Evolutionary conservation across 2,797 vertebrate species (phyloP).

Genomic region (Trematomus bernacchii): DNA sequence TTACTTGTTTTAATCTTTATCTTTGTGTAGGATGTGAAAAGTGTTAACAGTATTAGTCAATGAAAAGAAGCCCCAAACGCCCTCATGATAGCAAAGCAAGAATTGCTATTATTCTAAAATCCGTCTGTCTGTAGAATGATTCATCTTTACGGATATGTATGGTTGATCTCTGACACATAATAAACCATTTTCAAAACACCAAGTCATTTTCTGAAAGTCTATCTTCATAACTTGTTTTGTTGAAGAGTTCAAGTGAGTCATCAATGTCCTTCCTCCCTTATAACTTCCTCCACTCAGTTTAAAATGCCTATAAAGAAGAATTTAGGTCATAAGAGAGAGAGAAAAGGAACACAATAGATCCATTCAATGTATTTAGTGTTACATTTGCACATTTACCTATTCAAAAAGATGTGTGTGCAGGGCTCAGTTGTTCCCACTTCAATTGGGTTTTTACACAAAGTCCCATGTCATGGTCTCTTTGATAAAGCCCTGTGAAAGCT

Average conservation of each 20-base stretch:
- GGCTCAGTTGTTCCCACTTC: background rate
- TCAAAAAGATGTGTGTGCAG: background rate
- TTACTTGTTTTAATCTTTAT: background rate
- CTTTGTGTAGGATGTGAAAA: background rate
- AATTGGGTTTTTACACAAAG: background rate
- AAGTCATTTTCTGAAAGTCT: background rate
- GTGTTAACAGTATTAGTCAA: background rate
- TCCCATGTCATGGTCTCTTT: conserved; percentile 4
- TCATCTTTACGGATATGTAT: background rate
- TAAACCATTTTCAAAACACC: background rate
- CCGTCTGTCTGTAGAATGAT: background rate
- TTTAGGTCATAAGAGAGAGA: background rate
- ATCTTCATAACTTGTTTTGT: background rate
- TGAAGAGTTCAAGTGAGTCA: background rate
- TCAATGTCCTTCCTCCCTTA: background rate
- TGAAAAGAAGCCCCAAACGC: background rate
- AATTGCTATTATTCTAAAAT: background rate
- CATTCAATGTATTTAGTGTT: background rate
- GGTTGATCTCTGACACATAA: background rate
- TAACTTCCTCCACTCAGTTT: background rate
- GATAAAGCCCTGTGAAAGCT: conserved; percentile 20
- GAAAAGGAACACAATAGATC: background rate
- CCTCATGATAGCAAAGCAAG: background rate
- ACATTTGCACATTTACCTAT: background rate
- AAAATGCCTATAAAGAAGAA: background rate